phyloP scores from a whole-genome alignment of 2,888 invertebrate species.

The Schrankia costaestrigalis region DNA sequence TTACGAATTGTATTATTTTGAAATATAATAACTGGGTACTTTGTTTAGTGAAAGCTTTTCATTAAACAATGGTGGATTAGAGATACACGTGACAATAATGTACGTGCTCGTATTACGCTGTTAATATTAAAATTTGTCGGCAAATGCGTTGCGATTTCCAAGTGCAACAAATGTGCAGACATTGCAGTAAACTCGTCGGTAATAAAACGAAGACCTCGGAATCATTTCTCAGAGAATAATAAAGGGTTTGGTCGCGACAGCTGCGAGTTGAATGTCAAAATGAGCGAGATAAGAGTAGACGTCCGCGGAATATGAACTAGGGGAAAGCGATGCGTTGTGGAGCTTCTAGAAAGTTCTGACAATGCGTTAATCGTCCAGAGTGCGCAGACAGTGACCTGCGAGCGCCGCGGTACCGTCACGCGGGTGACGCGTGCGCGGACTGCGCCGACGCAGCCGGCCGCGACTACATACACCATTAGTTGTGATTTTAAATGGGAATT shows the following conservation, averaged over 20 bases:
- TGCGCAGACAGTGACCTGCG: constrained; percentile 38
- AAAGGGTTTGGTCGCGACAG: constrained; percentile 16
- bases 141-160: too few species aligned
- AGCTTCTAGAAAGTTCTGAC: constrained; percentile 50
- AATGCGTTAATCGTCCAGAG: constrained; percentile 42
- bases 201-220: background rate
- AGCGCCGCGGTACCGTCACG: constrained; percentile 35
- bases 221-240: constrained; percentile 11
- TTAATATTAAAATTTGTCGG: too few species aligned
- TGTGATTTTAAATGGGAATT: too few species aligned
- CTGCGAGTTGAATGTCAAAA: constrained; percentile 19
- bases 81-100: too few species aligned
- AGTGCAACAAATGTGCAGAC: too few species aligned
- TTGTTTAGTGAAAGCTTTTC: too few species aligned
- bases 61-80: too few species aligned
- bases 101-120: too few species aligned
- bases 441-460: constrained; percentile 20
- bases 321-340: constrained; percentile 32
- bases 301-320: constrained; percentile 30
- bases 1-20: too few species aligned
- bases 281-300: constrained; percentile 21
- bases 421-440: constrained; percentile 35
- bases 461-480: constrained; percentile 16
- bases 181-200: background rate
- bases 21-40: too few species aligned